Evolutionary conservation across 2,888 invertebrate species (phyloP).

Genomic region (Phoronis australis): DNA sequence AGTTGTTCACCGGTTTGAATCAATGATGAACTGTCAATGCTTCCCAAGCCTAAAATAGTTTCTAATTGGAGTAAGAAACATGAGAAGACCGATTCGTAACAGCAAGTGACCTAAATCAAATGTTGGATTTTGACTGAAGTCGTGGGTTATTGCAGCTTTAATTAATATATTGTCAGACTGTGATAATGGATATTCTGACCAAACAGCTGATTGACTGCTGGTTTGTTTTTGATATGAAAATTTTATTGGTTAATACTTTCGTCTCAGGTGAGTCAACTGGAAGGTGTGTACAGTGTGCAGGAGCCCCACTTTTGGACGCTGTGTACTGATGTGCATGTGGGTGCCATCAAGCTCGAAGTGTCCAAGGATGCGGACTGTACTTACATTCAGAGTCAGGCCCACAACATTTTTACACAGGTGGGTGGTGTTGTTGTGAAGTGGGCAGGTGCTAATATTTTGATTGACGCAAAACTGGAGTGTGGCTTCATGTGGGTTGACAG

Average conservation of each 20-base stretch:
- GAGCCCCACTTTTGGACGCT: constrained; percentile 98
- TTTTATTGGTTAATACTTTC: too few species aligned
- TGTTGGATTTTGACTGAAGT: background rate
- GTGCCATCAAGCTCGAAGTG: constrained; percentile 92
- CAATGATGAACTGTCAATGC: too few species aligned
- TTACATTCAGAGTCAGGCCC: constrained; percentile 86
- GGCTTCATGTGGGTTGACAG: too few species aligned
- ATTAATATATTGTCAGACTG: background rate
- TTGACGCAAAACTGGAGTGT: too few species aligned
- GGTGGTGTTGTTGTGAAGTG: constrained; percentile 5
- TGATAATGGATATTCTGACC: background rate
- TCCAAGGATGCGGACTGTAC: constrained; percentile 85
- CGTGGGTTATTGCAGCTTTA: background rate
- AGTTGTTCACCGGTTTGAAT: too few species aligned
- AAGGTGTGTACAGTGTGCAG: constrained; percentile 91
- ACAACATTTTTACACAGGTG: constrained; percentile 84
- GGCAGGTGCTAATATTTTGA: too few species aligned
- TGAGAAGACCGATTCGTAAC: too few species aligned
- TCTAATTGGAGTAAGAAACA: too few species aligned
- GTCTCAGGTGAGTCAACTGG: constrained; percentile 66
- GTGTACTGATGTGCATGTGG: constrained; percentile 88
- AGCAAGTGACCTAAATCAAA: background rate
- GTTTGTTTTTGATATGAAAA: background rate
- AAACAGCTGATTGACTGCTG: background rate
- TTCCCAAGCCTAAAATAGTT: too few species aligned